A percentile compares a stretch with the other conserved stretches of the same genome.
Conservation (phyloP, 2,113 vertebrate species). For the Zosterops borbonicus region DNA sequence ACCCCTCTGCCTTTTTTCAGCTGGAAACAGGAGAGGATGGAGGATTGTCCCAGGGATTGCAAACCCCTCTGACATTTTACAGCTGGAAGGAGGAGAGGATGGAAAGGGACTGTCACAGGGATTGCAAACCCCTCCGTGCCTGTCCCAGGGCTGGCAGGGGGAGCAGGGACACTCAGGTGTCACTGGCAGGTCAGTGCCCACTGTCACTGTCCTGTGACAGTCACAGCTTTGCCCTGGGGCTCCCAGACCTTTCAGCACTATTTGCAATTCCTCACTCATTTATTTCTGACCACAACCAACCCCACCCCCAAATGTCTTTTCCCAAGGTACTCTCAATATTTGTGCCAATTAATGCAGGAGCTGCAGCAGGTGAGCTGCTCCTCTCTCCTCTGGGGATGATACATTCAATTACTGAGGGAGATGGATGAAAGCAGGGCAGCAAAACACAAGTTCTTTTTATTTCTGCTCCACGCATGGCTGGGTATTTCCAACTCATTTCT, state of each 20-base stretch:
- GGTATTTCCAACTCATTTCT: background rate
- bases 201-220: rapidly evolving
- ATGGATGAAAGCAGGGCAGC: background rate
- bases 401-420: slow-evolving; percentile 1
- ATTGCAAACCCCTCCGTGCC: background rate
- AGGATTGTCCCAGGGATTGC: background rate
- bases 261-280: background rate
- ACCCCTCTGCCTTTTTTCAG: background rate
- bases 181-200: rapidly evolving
- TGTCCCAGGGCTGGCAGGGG: rapidly evolving
- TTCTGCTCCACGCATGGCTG: background rate
- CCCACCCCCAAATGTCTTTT: background rate
- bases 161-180: background rate
- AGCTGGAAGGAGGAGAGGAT: background rate
- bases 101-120: background rate
- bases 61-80: background rate
- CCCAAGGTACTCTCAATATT: background rate
- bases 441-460: slow-evolving; percentile 15
- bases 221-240: background rate
- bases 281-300: background rate
- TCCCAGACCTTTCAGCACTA: background rate
- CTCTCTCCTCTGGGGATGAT: background rate
- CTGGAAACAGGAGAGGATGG: background rate
- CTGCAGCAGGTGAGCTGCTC: slow-evolving; percentile 33
- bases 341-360: background rate